Evolutionary conservation across 2,113 vertebrate species (phyloP).

Genomic region (Romanogobio albipinnatus): DNA sequence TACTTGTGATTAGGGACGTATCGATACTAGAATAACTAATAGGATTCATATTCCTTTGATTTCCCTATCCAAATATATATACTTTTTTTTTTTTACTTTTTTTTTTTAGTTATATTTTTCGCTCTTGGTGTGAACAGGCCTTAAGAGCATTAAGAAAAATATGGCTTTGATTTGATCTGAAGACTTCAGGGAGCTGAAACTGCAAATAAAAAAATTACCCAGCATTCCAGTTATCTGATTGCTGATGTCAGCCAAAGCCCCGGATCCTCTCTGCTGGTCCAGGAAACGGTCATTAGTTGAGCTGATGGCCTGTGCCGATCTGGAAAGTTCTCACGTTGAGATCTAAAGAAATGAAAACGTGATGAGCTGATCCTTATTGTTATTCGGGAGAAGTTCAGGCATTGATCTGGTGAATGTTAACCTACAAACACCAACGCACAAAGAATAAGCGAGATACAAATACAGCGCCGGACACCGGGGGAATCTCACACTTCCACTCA

Average conservation of each 20-base stretch:
- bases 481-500: slow-evolving; percentile 32
- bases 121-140: neutral
- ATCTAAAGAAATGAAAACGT: neutral
- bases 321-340: neutral
- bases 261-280: neutral
- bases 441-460: neutral
- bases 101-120: too few relatives aligned
- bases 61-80: too few relatives aligned
- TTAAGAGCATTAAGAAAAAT: neutral
- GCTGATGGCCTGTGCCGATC: neutral
- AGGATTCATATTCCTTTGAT: too few relatives aligned
- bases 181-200: neutral
- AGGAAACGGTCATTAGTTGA: neutral
- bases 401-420: neutral
- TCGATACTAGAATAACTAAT: too few relatives aligned
- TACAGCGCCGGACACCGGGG: slow-evolving; percentile 5
- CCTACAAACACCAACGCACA: neutral
- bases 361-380: neutral
- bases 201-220: neutral
- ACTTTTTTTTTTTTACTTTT: too few relatives aligned
- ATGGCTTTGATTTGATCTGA: neutral
- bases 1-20: too few relatives aligned
- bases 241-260: neutral
- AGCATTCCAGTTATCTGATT: slow-evolving; percentile 5
- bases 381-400: neutral